phyloP scores from a whole-genome alignment of 2,888 invertebrate species.

The Oxycera nigricornis region DNA sequence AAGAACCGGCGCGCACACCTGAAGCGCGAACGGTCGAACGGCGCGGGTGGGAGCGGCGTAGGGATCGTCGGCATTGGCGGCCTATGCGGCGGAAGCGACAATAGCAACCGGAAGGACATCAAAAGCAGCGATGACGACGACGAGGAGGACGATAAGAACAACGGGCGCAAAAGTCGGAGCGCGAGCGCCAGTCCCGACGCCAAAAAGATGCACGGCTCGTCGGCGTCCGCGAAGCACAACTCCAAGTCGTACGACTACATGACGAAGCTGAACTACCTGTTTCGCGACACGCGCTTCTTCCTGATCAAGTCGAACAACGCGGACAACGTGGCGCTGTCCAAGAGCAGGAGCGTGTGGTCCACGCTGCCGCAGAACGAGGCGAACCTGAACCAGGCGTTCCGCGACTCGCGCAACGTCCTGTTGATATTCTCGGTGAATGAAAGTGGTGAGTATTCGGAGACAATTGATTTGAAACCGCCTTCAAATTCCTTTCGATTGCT shows the following conservation, averaged over 20 bases:
- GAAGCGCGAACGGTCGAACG: conserved; percentile 62
- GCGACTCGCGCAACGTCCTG: conserved; percentile 91
- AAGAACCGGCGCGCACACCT: conserved; percentile 67
- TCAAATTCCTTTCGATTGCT: too few species aligned
- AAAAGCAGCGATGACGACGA: conserved; percentile 36
- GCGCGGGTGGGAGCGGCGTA: conserved; percentile 40
- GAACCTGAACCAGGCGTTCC: conserved; percentile 92
- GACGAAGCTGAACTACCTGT: conserved; percentile 91
- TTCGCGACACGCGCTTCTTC: conserved; percentile 93
- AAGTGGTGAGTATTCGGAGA: conserved; percentile 68
- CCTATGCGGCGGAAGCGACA: neutral
- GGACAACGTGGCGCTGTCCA: conserved; percentile 93
- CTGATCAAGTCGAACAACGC: conserved; percentile 98
- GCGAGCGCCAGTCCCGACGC: conserved; percentile 35
- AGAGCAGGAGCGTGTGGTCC: conserved; percentile 97
- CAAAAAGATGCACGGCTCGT: conserved; percentile 29
- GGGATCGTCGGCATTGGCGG: neutral
- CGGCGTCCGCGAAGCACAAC: conserved; percentile 51
- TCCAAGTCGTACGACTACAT: conserved; percentile 82
- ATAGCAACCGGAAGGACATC: conserved; percentile 25
- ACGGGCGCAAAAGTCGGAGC: conserved; percentile 20
- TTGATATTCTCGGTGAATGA: conserved; percentile 97
- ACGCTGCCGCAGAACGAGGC: conserved; percentile 97
- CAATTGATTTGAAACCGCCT: too few species aligned
- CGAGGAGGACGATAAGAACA: conserved; percentile 41